Evolutionary conservation across 2,797 vertebrate species (phyloP), one percentile per base, ranked within the genome.

Genomic region (Hipposideros larvatus): DNA sequence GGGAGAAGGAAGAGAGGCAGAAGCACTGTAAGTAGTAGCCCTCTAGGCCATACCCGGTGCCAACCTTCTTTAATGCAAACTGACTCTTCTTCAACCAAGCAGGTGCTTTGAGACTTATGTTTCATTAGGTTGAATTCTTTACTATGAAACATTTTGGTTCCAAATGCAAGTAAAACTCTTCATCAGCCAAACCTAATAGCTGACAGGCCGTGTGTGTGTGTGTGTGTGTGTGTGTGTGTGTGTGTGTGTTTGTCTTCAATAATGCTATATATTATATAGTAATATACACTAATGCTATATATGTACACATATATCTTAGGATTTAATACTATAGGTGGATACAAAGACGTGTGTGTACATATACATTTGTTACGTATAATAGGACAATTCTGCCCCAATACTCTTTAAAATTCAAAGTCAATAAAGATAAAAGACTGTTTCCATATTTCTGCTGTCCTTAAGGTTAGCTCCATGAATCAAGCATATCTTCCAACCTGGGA

Each of bases 401-500:
- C 61, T 1, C 65, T 61, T 95, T 73, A 88, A 73, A 87, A 46
- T 88, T 87, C 75, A 46, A 66, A 85, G 57, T 77, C 41, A 71
- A 19, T 14, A 65, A 87, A 77, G 37, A 59, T 59, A n/a, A 61
- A 26, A 37, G 28, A 59, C 48, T 90, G 4, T 78, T 87, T 94
- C 37, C 57, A 24, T 66, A 55, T 77, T 86, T 97, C 41, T 77
- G 14, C 55, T 73, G 28, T 77, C 31, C 26, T 87, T 75, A 48
- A 21, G 48, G 7, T 90, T 86, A 82, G 21, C 83, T 92, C n/a
- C 93, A 88, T 82, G 78, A 86, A 77, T 82, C 26, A 68, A 66
- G 41, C 24, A 28, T 95, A 24, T 93, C 22, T 88, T 83, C 63
- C 41, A 74, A 68, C 22, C 26, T 28, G 63, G 11, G 59, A 61